Conservation (phyloP, 1,140 invertebrate species). For the Colletes gigas region DNA sequence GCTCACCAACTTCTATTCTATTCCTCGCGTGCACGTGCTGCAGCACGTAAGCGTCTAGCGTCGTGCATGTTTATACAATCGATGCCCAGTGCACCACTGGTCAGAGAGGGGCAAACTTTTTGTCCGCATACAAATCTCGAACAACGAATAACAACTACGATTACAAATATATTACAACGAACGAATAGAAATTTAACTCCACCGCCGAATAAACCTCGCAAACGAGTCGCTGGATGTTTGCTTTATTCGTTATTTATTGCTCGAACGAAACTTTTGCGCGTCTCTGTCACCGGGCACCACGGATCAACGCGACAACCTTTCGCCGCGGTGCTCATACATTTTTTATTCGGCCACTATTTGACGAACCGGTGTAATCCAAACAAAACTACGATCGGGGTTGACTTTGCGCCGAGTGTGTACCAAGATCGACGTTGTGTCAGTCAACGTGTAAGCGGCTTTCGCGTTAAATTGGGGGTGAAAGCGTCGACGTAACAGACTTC, state of each 20-base stretch:
- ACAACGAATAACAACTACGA: no score
- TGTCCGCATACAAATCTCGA: no score
- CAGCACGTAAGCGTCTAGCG: conserved; percentile 1
- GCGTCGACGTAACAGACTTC: not conserved
- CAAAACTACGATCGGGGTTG: not conserved
- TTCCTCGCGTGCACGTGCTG: conserved; percentile 23
- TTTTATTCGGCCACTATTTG: not conserved
- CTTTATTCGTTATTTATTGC: no score
- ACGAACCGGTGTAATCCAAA: not conserved
- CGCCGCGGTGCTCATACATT: not conserved
- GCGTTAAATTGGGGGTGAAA: not conserved
- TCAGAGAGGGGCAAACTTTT: no score
- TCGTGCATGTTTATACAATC: conserved; percentile 39
- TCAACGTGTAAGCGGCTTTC: not conserved
- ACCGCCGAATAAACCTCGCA: no score
- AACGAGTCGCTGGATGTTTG: no score
- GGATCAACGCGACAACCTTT: conserved; percentile 1
- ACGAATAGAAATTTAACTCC: no score
- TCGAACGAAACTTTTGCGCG: no score
- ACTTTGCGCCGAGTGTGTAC: not conserved
- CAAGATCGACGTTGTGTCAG: not conserved
- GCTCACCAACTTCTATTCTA: conserved; percentile 41
- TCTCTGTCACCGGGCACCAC: no score
- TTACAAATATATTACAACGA: no score
- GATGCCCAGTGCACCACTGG: conserved; percentile 15